Base-by-base conservation (phyloP, 2,888 invertebrate species). In the Candidula unifasciata region DNA sequence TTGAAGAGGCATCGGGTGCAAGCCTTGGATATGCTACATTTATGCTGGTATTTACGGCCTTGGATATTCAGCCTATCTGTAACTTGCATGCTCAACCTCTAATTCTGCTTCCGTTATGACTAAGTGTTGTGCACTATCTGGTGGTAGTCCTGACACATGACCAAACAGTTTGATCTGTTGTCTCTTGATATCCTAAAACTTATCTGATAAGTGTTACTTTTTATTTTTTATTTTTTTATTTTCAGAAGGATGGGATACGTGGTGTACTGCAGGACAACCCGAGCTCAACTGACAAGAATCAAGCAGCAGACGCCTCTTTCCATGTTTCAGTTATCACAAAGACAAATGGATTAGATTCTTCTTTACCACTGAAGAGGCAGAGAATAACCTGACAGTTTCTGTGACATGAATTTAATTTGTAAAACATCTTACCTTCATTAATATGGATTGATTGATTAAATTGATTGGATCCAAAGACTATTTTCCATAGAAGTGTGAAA, bases 171-270 rank as follows among this genome's bases (percentile, higher is more conserved):
- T n/a, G n/a, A n/a, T n/a, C n/a, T n/a, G n/a, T n/a, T n/a, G n/a
- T n/a, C n/a, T n/a, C n/a, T n/a, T n/a, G n/a, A n/a, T n/a, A n/a
- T n/a, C n/a, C n/a, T n/a, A n/a, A n/a, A n/a, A n/a, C n/a, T n/a
- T n/a, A n/a, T n/a, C n/a, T n/a, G n/a, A n/a, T n/a, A n/a, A n/a
- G n/a, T n/a, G n/a, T n/a, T n/a, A n/a, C n/a, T n/a, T 27, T 27
- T 35, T 68, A 21, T 30, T 68, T 68, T n/a, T 68, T 16, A n/a
- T 44, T 18, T 68, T 0, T 68, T 30, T 3, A n/a, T 37, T 3
- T 64, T 10, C 37, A 80, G 74, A 74, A 30, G 54, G 74, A 54
- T n/a, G 74, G 74, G 18, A 74, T 74, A 54, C 74, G 74, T 33
- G 33, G 54, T 74, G 74, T 74, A 2, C 74, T 16, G 30, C 74